Evolutionary conservation across 2,113 vertebrate genomes (phyloP).

Genomic region (Bungarus multicinctus): DNA sequence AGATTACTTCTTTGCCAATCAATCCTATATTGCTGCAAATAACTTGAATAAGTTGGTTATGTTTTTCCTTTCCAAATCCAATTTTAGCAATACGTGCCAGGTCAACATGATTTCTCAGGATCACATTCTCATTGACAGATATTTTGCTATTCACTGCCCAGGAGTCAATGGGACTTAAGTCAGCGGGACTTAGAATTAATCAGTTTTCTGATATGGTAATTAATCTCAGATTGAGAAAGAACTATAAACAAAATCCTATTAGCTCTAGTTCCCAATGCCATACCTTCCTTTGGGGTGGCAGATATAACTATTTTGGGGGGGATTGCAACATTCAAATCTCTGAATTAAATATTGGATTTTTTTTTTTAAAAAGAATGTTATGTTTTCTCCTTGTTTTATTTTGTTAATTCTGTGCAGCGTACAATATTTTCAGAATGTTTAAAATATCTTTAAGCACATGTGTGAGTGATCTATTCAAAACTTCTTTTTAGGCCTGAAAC

Average conservation of each 20-base stretch:
- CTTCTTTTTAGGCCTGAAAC: slow-evolving; percentile 75
- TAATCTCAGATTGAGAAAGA: not conserved
- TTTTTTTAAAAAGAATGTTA: not conserved
- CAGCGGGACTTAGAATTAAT: not conserved
- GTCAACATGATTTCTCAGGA: not conserved
- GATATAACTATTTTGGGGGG: not conserved
- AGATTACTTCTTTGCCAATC: not conserved
- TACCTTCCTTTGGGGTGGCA: not conserved
- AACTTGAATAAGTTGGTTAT: not conserved
- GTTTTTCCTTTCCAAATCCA: not conserved
- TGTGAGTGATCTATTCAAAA: not conserved
- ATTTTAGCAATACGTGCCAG: not conserved
- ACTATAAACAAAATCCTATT: not conserved
- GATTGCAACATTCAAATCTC: not conserved
- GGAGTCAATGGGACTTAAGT: not conserved
- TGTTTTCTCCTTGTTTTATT: not conserved
- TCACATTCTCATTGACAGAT: not conserved
- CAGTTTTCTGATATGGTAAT: not conserved
- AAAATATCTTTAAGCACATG: not conserved
- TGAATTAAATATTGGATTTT: not conserved
- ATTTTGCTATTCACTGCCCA: not conserved
- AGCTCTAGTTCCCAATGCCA: not conserved
- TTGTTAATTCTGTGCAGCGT: not conserved
- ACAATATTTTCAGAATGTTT: not conserved
- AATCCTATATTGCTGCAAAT: not conserved